These are phyloP conservation scores for Anhinga anhinga DNA, from an alignment of 2,113 vertebrate species.

Conservation along the genomic window DNA sequence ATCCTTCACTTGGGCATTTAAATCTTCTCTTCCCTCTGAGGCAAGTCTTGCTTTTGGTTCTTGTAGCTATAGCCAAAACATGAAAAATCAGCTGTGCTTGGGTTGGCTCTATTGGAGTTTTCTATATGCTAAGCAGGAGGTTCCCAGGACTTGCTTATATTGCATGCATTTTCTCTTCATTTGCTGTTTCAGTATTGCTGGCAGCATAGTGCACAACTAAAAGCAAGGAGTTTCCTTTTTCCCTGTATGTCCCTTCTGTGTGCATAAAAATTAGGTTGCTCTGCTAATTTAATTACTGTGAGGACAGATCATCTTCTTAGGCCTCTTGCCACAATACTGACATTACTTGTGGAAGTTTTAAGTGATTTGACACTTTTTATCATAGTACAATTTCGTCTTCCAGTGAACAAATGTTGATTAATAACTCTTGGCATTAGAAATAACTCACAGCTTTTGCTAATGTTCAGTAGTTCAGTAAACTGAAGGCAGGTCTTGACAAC, in stretches of 20 bases:
- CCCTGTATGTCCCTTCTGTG: background rate
- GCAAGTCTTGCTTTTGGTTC: background rate
- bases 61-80: background rate
- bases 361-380: background rate
- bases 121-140: background rate
- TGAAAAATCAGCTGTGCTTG: background rate
- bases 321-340: background rate
- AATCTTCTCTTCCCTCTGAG: background rate
- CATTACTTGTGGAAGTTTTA: background rate
- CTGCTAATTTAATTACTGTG: background rate
- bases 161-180: background rate
- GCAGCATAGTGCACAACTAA: background rate
- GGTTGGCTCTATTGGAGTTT: background rate
- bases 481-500: background rate
- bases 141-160: background rate
- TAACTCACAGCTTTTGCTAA: slow-evolving; percentile 30
- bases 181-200: background rate
- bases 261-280: background rate
- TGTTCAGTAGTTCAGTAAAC: background rate
- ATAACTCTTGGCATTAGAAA: background rate
- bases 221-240: background rate
- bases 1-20: background rate
- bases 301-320: background rate
- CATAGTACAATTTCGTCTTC: background rate
- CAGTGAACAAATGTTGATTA: background rate